Conservation (phyloP, 2,113 vertebrate genomes). For the Pavo muticus region DNA sequence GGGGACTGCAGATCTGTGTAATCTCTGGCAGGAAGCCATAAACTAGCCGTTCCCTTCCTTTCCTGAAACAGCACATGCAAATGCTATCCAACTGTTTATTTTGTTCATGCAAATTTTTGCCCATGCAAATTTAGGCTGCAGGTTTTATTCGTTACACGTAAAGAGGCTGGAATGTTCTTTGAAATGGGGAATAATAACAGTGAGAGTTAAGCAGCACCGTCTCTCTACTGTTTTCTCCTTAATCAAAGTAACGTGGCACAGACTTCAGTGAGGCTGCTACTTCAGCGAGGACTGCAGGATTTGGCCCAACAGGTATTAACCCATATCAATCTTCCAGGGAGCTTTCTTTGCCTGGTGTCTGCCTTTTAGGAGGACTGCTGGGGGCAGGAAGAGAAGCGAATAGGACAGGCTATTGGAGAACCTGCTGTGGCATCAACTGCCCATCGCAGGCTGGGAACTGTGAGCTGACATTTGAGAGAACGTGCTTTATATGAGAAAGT, state of each 20-base stretch:
- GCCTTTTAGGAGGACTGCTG: background rate
- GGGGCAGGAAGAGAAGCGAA: accelerated
- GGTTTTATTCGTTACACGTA: background rate
- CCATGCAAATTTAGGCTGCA: slow-evolving; percentile 17
- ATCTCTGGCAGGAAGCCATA: background rate
- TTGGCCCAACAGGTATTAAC: background rate
- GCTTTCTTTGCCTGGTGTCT: background rate
- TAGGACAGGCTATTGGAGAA: background rate
- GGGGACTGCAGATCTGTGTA: background rate
- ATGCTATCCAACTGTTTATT: slow-evolving; percentile 20
- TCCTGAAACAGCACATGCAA: slow-evolving; percentile 21
- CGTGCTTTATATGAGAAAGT: slow-evolving; percentile 30
- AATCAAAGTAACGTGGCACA: accelerated
- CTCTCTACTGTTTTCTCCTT: background rate
- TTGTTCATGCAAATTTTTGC: slow-evolving; percentile 37
- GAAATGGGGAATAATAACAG: background rate
- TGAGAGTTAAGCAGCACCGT: background rate
- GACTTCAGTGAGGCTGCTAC: background rate
- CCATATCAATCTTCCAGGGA: accelerated
- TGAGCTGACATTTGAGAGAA: slow-evolving; percentile 40
- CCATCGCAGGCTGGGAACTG: background rate
- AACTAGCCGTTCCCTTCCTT: background rate
- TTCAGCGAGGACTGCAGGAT: background rate
- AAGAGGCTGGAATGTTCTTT: background rate
- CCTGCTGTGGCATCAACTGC: background rate